These are phyloP conservation scores for Onthophagus taurus DNA, from an alignment of 1,140 invertebrate species.

Conservation along the genomic window DNA sequence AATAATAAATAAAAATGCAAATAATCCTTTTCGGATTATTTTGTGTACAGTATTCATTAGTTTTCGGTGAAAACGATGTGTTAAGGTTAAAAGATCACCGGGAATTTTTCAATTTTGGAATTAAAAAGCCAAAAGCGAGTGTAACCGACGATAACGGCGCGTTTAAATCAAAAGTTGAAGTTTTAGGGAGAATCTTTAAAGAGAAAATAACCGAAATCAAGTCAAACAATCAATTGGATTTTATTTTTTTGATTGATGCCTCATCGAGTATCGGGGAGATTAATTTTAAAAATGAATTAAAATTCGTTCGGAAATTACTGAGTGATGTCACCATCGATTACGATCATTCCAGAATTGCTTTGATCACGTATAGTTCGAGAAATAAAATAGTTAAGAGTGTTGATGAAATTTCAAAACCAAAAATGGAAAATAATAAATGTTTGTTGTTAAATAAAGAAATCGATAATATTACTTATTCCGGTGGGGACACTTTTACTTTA, in stretches of 20 bases:
- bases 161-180: constrained; percentile 50
- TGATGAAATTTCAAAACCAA: constrained; percentile 49
- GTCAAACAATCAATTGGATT: constrained; percentile 41
- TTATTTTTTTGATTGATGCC: constrained; percentile 61
- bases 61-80: too few species aligned
- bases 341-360: constrained; percentile 51
- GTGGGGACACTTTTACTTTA: constrained; percentile 59
- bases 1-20: too few species aligned
- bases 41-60: too few species aligned
- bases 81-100: constrained; percentile 32
- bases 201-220: constrained; percentile 40
- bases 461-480: constrained; percentile 50
- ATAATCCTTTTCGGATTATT: too few species aligned
- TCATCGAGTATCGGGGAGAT: constrained; percentile 55
- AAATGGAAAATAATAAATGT: constrained; percentile 50
- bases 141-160: constrained; percentile 15
- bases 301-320: constrained; percentile 61
- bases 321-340: constrained; percentile 58
- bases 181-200: constrained; percentile 45
- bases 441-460: constrained; percentile 51
- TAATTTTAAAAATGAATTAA: constrained; percentile 60
- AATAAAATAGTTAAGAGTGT: constrained; percentile 48
- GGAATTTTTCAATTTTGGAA: constrained; percentile 34
- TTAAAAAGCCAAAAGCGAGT: constrained; percentile 27
- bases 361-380: constrained; percentile 58